Percentiles rank a stretch among this genome's conserved stretches.
phyloP scores from a whole-genome alignment of 2,888 invertebrate species.

The Deilephila elpenor region DNA sequence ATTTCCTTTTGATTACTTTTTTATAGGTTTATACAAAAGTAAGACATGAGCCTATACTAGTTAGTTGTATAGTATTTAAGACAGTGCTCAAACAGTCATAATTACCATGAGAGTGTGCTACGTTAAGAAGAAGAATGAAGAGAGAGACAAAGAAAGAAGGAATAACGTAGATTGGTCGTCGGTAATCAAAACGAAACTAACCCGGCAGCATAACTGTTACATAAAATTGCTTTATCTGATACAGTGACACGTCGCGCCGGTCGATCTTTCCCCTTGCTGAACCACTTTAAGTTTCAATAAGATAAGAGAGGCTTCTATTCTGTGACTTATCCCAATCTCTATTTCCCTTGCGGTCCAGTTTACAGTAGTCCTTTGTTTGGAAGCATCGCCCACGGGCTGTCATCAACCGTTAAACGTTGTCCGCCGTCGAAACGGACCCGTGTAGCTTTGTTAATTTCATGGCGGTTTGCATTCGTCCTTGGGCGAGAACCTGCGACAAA shows the following conservation, averaged over 20 bases:
- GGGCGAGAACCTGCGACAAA: slow-evolving; percentile 55
- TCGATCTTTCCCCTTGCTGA: not conserved
- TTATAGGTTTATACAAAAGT: not conserved
- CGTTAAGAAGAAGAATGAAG: no score
- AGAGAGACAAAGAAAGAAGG: no score
- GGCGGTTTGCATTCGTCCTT: slow-evolving; percentile 68
- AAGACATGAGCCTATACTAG: not conserved
- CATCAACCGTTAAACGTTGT: slow-evolving; percentile 73
- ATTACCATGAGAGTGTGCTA: no score
- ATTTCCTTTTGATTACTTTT: not conserved
- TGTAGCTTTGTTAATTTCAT: slow-evolving; percentile 76
- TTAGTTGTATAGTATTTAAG: no score
- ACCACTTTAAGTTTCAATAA: not conserved
- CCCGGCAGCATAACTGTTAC: no score
- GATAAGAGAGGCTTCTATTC: slow-evolving; percentile 12
- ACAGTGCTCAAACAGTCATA: no score
- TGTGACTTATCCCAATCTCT: slow-evolving; percentile 47
- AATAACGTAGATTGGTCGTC: no score
- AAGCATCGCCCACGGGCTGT: slow-evolving; percentile 69
- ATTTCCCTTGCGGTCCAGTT: slow-evolving; percentile 67
- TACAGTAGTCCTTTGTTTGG: slow-evolving; percentile 72
- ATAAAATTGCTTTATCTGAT: no score
- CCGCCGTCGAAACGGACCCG: slow-evolving; percentile 54
- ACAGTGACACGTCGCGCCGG: no score
- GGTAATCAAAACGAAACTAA: no score